Base-by-base conservation (phyloP, 2,113 vertebrate species). In the Empidonax traillii region DNA sequence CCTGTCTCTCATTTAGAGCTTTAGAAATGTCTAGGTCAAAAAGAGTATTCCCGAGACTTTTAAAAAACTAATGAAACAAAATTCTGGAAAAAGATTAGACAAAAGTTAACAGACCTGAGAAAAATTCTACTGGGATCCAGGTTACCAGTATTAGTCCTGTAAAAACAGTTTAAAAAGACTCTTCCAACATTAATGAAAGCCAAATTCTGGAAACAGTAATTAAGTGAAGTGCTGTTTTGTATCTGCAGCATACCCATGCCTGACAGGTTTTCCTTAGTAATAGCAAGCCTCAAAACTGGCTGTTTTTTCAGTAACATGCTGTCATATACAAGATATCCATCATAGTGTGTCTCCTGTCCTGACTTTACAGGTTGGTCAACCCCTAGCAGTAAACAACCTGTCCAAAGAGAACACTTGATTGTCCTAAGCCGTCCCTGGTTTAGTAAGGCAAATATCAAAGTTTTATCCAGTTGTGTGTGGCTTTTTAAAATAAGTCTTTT, bases 221-320 rank as follows among this genome's bases (percentile, higher is more conserved):
- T 88, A 88, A 72, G 27, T 68, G 65, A 87, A 67, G 71, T 52
- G 37, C 78, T 87, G 66, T 68, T 90, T 88, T 78, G 78, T 44
- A 68, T 85, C 71, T 85, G 44, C 44, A 88, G 44, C 35, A 37
- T 56, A 85, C 14, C 14, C 22, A 55, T 65, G 67, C 65, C 74
- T 75, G 76, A 67, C 61, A 76, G 74, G 27, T 90, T 92, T 83
- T 89, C 76, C 81, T 84, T 87, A 81, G 85, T 91, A 58, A 91
- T 10, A 25, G 73, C 53, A 89, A 94, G 39, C 53, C 74, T 91
- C 81, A 87, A 63, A 91, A 84, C 44, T 68, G 51, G 27, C 52
- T 72, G 31, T 59, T 91, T 62, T 79, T 87, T 72, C 30, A 90
- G 52, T 49, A 69, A 87, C 49, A 68, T 37, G 58, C 43, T 58